Evolutionary conservation across 2,888 invertebrate genomes (phyloP).

Genomic region (Ptychoptera albimana): DNA sequence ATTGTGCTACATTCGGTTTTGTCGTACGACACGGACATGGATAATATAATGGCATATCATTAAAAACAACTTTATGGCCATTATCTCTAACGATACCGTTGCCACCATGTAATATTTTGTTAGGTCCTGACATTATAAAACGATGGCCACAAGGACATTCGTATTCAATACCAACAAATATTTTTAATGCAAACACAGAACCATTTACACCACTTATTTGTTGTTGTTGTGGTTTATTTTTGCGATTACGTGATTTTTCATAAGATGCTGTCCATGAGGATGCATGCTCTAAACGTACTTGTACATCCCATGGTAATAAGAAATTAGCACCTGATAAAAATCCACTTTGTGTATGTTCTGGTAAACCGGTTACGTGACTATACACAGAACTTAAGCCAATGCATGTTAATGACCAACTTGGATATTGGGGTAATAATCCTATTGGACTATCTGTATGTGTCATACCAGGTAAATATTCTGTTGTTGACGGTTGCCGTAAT

Average conservation of each 20-base stretch:
- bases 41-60: slow-evolving; percentile 79
- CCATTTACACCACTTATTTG: slow-evolving; percentile 10
- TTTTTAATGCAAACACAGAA: slow-evolving; percentile 55
- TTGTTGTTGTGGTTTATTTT: slow-evolving; percentile 13
- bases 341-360: slow-evolving; percentile 74
- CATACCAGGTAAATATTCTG: slow-evolving; percentile 86
- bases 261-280: slow-evolving; percentile 18
- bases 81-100: slow-evolving; percentile 59
- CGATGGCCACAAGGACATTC: slow-evolving; percentile 97
- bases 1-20: slow-evolving; percentile 52
- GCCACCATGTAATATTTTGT: slow-evolving; percentile 62
- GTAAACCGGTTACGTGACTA: slow-evolving; percentile 70
- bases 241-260: slow-evolving; percentile 24
- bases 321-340: slow-evolving; percentile 81
- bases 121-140: slow-evolving; percentile 80
- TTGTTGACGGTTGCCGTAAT: slow-evolving; percentile 60
- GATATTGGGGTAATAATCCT: slow-evolving; percentile 65
- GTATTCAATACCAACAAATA: slow-evolving; percentile 92
- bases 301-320: slow-evolving; percentile 86
- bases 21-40: slow-evolving; percentile 61
- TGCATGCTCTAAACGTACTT: slow-evolving; percentile 33
- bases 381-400: slow-evolving; percentile 82
- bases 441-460: slow-evolving; percentile 62
- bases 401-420: slow-evolving; percentile 82
- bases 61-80: slow-evolving; percentile 69